Base-by-base conservation (phyloP, 2,797 vertebrate species). In the Netta rufina region DNA sequence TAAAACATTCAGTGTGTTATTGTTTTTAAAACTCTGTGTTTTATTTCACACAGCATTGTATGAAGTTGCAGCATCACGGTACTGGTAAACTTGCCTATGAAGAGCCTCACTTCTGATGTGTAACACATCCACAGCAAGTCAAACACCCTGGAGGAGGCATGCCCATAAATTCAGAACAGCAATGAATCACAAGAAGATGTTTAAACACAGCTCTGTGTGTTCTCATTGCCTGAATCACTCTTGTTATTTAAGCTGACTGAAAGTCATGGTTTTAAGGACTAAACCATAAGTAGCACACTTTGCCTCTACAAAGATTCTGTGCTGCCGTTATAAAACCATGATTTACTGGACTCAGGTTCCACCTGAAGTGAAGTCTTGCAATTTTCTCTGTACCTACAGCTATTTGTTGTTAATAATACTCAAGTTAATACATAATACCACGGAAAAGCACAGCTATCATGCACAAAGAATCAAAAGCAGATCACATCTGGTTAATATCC, bases 261-360 rank as follows among this genome's bases (percentile, higher is more conserved):
- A 64, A 64, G 8, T 64, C 27, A 43, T 64, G 28, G 20, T 21
- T 43, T 21, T 64, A 64, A 43, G 32, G 7, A 57, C 39, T 67
- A 60, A 51, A 11, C 30, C 30, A 38, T 38, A 53, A 67, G 16
- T 14, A 39, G 71, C 1, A 27, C 6, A 22, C 36, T 65, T 33
- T 33, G 41, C 47, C 33, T 62, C 67, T 33, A 21, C 39, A 36
- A 45, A 0, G 5, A 62, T 6, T 11, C 53, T 33, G 6, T 13
- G 10, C 12, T 45, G n/a, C 10, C 19, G 51, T 47, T 7, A 38
- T 11, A 62, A 67, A 95, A 15, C 11, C 0, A 0, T 13, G 22
- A 56, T 54, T 36, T 36, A 7, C 11, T 69, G 32, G 15, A 65
- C 58, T 27, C 17, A 79, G 32, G 22, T 11, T 81, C 25, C 24